Conservation (phyloP, 2,888 invertebrate genomes). For the Conchocele bisecta region DNA sequence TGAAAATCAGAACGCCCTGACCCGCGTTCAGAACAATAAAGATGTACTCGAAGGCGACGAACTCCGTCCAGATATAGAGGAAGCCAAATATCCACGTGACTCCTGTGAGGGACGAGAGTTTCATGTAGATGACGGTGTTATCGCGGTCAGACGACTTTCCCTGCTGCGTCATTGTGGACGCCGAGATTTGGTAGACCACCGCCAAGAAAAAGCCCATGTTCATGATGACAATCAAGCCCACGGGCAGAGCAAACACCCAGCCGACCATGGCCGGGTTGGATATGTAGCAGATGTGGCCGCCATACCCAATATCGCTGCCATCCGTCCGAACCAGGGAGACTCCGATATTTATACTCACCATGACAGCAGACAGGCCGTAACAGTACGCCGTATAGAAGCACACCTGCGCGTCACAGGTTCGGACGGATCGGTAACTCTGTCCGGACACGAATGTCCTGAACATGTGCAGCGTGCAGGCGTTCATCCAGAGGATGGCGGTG, state of each 20-base stretch:
- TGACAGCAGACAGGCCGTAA: constrained; percentile 31
- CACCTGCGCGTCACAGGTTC: constrained; percentile 50
- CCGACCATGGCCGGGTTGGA: constrained; percentile 52
- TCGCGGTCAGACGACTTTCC: constrained; percentile 51
- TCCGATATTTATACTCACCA: constrained; percentile 44
- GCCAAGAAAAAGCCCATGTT: constrained; percentile 58
- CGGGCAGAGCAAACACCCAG: constrained; percentile 55
- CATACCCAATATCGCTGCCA: constrained; percentile 46
- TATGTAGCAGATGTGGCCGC: constrained; percentile 51
- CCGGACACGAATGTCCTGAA: constrained; percentile 58
- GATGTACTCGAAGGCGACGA: constrained; percentile 50
- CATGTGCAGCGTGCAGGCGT: constrained; percentile 61
- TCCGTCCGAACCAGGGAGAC: constrained; percentile 39
- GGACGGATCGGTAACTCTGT: constrained; percentile 50
- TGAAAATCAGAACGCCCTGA: constrained; percentile 59
- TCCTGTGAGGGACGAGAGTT: constrained; percentile 57
- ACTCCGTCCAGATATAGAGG: constrained; percentile 52
- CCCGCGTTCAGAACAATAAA: constrained; percentile 59
- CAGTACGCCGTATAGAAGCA: constrained; percentile 43
- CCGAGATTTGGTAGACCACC: constrained; percentile 56
- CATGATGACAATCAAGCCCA: constrained; percentile 50
- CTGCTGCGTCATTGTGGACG: constrained; percentile 51
- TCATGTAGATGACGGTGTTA: constrained; percentile 57
- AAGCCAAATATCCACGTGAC: constrained; percentile 63
- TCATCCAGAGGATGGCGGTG: constrained; percentile 59